phyloP scores from a whole-genome alignment of 2,888 invertebrate species.

The Hyppa rectilinea region DNA sequence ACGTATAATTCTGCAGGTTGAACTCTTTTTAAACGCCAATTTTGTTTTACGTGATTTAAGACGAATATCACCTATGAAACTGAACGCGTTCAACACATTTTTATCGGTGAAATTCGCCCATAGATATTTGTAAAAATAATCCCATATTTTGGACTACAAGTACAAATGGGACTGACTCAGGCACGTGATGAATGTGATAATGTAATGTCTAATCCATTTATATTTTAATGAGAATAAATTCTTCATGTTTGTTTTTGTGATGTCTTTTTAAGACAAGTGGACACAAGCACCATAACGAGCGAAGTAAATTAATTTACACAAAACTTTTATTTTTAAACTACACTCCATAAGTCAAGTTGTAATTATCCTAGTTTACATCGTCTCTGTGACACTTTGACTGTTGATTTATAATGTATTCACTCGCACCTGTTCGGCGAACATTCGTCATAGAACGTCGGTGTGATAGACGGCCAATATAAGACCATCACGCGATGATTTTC shows the following conservation, averaged over 20 bases:
- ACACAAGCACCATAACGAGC: constrained; percentile 5
- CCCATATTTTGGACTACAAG: not conserved
- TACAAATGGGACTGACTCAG: not conserved
- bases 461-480: constrained; percentile 33
- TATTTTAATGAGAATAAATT: constrained; percentile 11
- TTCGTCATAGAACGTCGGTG: constrained; percentile 36
- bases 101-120: not conserved
- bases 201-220: constrained; percentile 4
- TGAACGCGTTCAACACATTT: too few species aligned
- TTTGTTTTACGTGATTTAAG: too few species aligned
- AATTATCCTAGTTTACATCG: constrained; percentile 22
- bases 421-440: constrained; percentile 32
- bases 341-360: constrained; percentile 11
- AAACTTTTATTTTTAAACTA: constrained; percentile 13
- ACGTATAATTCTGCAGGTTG: not conserved
- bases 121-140: not conserved
- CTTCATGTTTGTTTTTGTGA: not conserved
- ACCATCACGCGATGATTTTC: constrained; percentile 69
- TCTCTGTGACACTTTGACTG: not conserved
- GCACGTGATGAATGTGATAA: not conserved
- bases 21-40: not conserved
- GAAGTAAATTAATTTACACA: constrained; percentile 17
- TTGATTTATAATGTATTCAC: constrained; percentile 33
- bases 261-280: constrained; percentile 4
- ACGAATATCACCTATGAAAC: not conserved